These are phyloP conservation scores for Leptonema lineaticorne DNA, from an alignment of 1,140 invertebrate genomes.

Conservation along the genomic window DNA sequence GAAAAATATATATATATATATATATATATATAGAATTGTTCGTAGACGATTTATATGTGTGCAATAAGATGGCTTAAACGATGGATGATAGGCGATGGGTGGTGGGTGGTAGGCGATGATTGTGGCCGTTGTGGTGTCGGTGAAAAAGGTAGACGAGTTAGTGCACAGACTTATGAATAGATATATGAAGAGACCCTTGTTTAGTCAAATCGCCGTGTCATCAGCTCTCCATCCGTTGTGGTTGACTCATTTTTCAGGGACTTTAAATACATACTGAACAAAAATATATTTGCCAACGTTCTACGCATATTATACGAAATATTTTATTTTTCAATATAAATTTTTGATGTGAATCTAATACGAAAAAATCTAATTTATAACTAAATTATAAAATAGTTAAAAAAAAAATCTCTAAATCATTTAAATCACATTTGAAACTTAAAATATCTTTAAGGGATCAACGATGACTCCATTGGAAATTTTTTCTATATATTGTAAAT, in stretches of 20 bases:
- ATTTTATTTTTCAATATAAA: too few relatives aligned
- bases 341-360: too few relatives aligned
- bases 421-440: too few relatives aligned
- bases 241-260: constrained; percentile 4
- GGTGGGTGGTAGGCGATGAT: background rate
- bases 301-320: background rate
- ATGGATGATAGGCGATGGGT: background rate
- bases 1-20: too few relatives aligned
- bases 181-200: constrained; percentile 33
- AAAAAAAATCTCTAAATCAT: too few relatives aligned
- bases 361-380: too few relatives aligned
- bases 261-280: background rate
- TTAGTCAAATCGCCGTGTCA: constrained; percentile 39
- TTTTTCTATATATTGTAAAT: too few relatives aligned
- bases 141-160: background rate
- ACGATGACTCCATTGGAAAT: too few relatives aligned
- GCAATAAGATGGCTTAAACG: background rate
- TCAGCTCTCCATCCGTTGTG: constrained; percentile 26
- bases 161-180: constrained; percentile 31
- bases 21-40: too few relatives aligned
- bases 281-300: background rate
- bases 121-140: background rate
- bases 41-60: too few relatives aligned
- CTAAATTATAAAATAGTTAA: too few relatives aligned
- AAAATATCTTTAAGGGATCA: too few relatives aligned